Conservation (phyloP, 2,113 vertebrate genomes). For the Prietella phreatophila region DNA sequence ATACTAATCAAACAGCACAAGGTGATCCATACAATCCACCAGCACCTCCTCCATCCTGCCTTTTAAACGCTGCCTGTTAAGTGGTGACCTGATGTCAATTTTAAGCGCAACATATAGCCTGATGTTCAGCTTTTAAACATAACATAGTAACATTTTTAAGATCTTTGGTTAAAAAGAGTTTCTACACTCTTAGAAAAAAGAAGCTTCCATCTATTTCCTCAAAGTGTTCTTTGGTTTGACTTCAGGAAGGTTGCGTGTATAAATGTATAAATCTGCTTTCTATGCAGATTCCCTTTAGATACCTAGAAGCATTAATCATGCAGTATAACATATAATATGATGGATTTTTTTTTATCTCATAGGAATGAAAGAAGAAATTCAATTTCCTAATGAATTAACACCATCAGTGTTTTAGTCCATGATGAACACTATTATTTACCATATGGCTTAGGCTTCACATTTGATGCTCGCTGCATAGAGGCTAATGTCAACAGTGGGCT, state of each 20-base stretch:
- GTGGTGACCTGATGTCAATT: background rate
- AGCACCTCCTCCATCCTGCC: background rate
- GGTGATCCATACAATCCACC: background rate
- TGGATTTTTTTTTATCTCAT: background rate
- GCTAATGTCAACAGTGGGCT: background rate
- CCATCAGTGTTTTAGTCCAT: background rate
- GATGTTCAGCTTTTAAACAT: conserved; percentile 11
- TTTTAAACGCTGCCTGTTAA: background rate
- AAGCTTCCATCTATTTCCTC: background rate
- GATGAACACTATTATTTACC: background rate
- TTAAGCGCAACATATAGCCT: background rate
- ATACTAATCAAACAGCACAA: background rate
- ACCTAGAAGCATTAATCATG: background rate
- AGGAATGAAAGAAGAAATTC: background rate
- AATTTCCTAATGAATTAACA: background rate
- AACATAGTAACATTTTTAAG: background rate
- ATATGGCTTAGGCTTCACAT: background rate
- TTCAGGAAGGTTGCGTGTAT: background rate
- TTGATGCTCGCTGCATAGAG: background rate
- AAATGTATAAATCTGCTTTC: background rate
- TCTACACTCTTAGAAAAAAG: background rate
- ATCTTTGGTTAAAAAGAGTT: background rate
- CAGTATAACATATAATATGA: background rate
- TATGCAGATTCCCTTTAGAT: background rate
- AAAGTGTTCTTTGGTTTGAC: no score